Percentiles rank a stretch among this genome's conserved stretches.
Evolutionary conservation across 1,140 invertebrate genomes (phyloP).

Genomic region (Polypedilum pembai): DNA sequence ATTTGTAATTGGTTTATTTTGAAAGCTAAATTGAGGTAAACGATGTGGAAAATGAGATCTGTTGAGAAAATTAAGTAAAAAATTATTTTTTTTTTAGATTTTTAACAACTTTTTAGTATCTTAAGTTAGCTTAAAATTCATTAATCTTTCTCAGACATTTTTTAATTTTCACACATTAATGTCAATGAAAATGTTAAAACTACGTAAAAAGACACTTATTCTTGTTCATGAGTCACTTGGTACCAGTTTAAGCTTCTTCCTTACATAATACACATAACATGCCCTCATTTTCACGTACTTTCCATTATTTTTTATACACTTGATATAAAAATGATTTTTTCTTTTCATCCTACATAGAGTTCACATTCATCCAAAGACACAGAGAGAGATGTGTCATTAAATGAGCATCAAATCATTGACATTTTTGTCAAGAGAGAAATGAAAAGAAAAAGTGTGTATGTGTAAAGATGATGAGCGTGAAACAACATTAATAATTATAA

Average conservation of each 20-base stretch:
- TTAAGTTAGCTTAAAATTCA: too few species aligned
- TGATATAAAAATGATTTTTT: neutral
- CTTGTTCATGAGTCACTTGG: neutral
- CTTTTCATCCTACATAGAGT: neutral
- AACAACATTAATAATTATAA: slow-evolving; percentile 9
- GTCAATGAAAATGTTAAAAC: too few species aligned
- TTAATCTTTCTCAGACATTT: too few species aligned
- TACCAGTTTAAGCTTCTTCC: neutral
- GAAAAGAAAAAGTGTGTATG: neutral
- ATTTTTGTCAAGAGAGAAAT: neutral
- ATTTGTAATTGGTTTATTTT: too few species aligned
- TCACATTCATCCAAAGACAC: neutral
- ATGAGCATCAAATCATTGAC: neutral
- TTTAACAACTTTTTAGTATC: too few species aligned
- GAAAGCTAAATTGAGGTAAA: too few species aligned
- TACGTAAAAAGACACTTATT: too few species aligned
- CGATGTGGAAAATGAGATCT: too few species aligned
- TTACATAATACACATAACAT: neutral
- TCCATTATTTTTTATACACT: slow-evolving; percentile 26
- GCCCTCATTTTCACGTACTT: slow-evolving; percentile 20
- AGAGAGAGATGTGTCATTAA: neutral
- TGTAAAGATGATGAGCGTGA: neutral
- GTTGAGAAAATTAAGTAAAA: too few species aligned
- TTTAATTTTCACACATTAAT: too few species aligned
- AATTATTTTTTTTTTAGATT: too few species aligned